Evolutionary conservation across 2,888 invertebrate genomes (phyloP).

Genomic region (Dioctria linearis): DNA sequence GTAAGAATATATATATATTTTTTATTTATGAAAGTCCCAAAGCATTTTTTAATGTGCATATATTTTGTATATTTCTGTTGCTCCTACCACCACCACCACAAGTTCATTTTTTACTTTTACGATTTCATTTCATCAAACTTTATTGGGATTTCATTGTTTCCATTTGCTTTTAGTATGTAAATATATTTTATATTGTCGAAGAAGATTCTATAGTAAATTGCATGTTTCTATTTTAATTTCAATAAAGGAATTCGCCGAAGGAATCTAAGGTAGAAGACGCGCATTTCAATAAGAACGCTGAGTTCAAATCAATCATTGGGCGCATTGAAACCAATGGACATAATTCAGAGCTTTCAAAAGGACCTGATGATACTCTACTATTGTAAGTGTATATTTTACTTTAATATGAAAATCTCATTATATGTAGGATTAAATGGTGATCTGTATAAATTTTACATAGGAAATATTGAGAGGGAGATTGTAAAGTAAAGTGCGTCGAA

Average conservation of each 20-base stretch:
- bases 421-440: background rate
- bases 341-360: slow-evolving; percentile 80
- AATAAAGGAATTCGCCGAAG: slow-evolving; percentile 63
- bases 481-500: too few relatives aligned
- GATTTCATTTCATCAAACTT: slow-evolving; percentile 41
- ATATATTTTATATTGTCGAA: slow-evolving; percentile 20
- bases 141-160: slow-evolving; percentile 48
- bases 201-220: slow-evolving; percentile 4
- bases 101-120: slow-evolving; percentile 13
- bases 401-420: background rate
- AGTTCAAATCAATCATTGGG: slow-evolving; percentile 68
- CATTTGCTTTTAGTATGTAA: slow-evolving; percentile 37
- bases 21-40: background rate
- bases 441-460: too few relatives aligned
- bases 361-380: slow-evolving; percentile 83
- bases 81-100: slow-evolving; percentile 20
- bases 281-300: slow-evolving; percentile 62
- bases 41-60: background rate
- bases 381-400: slow-evolving; percentile 75
- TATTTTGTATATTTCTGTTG: slow-evolving; percentile 14
- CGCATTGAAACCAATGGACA: slow-evolving; percentile 76
- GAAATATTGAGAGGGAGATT: too few relatives aligned
- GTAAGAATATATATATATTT: background rate
- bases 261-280: slow-evolving; percentile 61
- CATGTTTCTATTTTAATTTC: slow-evolving; percentile 5